Evolutionary conservation across 2,113 vertebrate species (phyloP), one percentile per base, ranked within the genome.

Genomic region (cat (Felis catus)): DNA sequence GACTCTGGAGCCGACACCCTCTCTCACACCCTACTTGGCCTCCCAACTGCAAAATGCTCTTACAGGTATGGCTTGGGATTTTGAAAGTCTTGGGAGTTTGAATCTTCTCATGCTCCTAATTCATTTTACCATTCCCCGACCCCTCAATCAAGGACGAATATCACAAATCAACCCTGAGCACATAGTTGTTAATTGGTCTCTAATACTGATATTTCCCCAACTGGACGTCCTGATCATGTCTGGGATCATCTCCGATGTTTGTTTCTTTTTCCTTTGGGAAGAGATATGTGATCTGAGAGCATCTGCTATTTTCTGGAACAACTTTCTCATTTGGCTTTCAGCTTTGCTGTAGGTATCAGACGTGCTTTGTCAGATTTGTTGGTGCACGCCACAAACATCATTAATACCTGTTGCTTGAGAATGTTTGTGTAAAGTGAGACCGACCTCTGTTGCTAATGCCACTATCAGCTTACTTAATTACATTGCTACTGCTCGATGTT

Each of bases 251-350:
- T 87, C 78, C 82, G 21, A 29, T 48, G 58, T 65, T 84, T 53
- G 16, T 63, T 80, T 73, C 63, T 18, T 84, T 65, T 78, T 70
- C 66, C 71, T 86, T 29, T 33, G 3, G 79, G 71, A 66, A 93
- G 29, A 48, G 31, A 65, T 9, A 33, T 89, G 89, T 82, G 58
- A 70, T 86, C 78, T 65, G 55, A 58, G 55, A 89, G 76, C 29
- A 90, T 68, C 91, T 65, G 78, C 73, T 91, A 41, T 91, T 93
- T 96, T 89, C 94, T 81, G 58, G 55, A 83, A 66, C 23, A 65
- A 27, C 68, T 68, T 87, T 61, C 95, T 83, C 29, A 1, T 41
- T 84, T 31, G 63, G 81, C 70, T 84, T 33, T 83, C 58, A 92
- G 83, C 39, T 94, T 94, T 63, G 19, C 80, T 41, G 4, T 78